A percentile compares a stretch with the other conserved stretches of the same genome.
phyloP scores from a whole-genome alignment of 1,140 invertebrate genomes.

The Eriocheir sinensis region DNA sequence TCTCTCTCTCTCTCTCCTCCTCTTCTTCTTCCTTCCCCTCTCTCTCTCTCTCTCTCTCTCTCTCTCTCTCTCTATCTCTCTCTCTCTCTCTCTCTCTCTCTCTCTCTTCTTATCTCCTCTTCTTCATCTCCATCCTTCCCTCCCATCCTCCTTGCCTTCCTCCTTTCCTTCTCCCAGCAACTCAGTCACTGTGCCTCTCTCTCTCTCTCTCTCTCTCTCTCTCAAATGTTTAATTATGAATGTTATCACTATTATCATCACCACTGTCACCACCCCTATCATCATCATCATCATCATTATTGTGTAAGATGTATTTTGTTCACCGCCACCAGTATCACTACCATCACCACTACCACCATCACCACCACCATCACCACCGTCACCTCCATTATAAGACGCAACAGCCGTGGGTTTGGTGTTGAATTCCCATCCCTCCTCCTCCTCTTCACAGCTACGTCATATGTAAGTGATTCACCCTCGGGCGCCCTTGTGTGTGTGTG shows the following conservation, averaged over 20 bases:
- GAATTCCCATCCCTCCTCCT: background rate
- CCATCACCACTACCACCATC: background rate
- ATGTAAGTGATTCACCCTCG: conserved; percentile 23
- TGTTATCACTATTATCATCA: background rate
- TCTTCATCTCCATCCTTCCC: no score
- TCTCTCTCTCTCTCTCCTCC: no score
- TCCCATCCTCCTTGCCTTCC: no score
- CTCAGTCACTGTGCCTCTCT: no score
- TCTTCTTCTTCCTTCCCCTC: background rate
- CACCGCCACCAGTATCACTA: background rate
- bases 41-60: conserved; percentile 22
- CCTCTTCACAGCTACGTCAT: background rate
- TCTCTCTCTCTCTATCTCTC: conserved; percentile 13
- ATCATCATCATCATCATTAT: background rate
- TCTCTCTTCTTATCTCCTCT: no score
- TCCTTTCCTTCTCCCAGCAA: no score
- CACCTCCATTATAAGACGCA: background rate
- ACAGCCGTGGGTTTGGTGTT: background rate
- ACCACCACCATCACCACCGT: background rate
- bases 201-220: background rate
- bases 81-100: background rate
- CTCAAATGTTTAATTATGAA: background rate
- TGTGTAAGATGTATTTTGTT: no score
- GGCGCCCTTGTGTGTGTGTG: background rate
- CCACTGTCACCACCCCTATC: background rate